Evolutionary conservation across 2,888 invertebrate genomes (phyloP), one percentile per base, ranked within the genome.

Genomic region (Lordiphosa fenestrarum): DNA sequence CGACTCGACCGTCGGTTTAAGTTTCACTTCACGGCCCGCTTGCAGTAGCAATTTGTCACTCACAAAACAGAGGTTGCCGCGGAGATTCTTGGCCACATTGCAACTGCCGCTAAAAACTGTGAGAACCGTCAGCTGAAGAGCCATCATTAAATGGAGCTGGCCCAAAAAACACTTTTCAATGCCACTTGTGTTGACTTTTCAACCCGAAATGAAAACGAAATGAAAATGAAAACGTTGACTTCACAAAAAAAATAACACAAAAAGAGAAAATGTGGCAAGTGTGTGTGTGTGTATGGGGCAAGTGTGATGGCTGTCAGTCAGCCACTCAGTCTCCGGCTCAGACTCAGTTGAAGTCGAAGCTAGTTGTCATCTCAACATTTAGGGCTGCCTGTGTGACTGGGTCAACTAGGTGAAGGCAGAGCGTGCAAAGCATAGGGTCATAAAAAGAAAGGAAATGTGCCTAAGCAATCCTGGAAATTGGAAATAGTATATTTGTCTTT

Each of bases 1-100:
- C n/a, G 38, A 10, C 30, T 30, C 53, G 64, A 64, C 40, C 59
- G 23, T 46, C 41, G 62, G 50, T 66, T 66, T 66, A 66, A 66
- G 56, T 68, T 63, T 67, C 62, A 56, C 63, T 59, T 55, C 12
- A 41, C 41, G 44, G 56, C 71, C 61, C 67, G 59, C 57, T 59
- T 40, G 65, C 75, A 63, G 63, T 63, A 63, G 63, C 63, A 71
- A 81, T 77, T 77, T 77, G 77, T 77, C 77, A 77, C 70, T 77
- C 60, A 60, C 53, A 66, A 60, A 60, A 50, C 51, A 54, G 19
- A 41, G 40, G 36, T 12, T 33, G 23, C 30, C 55, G 13, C 36
- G 30, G 37, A 51, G 63, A 56, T 38, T 63, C 63, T 63, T 46
- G 33, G 15, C 36, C 46, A 57, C 41, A 52, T 37, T 53, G 58